Percentiles rank a stretch among this genome's conserved stretches.
phyloP scores from a whole-genome alignment of 2,888 invertebrate genomes.

The Nipponacmea schrenckii region DNA sequence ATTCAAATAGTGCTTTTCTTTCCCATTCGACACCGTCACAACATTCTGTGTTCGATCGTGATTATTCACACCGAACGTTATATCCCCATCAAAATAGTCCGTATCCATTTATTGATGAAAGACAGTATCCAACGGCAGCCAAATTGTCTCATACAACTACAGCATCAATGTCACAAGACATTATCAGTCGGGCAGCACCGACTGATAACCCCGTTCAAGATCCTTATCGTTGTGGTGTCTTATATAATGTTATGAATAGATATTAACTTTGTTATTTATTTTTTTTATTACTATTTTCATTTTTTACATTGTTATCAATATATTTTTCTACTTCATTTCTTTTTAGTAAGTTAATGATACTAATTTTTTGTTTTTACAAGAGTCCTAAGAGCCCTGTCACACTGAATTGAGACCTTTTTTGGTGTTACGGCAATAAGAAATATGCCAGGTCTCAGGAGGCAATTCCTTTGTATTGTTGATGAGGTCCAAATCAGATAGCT shows the following conservation, averaged over 20 bases:
- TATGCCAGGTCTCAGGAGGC: too few species aligned
- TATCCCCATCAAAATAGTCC: conserved; percentile 58
- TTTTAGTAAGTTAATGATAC: too few species aligned
- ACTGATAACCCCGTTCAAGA: conserved; percentile 59
- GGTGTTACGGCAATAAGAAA: too few species aligned
- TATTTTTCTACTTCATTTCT: too few species aligned
- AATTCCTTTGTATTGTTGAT: too few species aligned
- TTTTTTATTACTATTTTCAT: too few species aligned
- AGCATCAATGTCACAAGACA: conserved; percentile 52
- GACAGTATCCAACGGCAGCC: conserved; percentile 57
- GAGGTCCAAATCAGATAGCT: too few species aligned
- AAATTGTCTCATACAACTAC: conserved; percentile 45
- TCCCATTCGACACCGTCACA: conserved; percentile 57
- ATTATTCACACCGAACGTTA: conserved; percentile 57
- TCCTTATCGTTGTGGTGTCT: conserved; percentile 62
- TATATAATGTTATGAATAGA: conserved; percentile 65
- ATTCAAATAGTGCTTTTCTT: conserved; percentile 59
- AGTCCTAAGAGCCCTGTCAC: too few species aligned
- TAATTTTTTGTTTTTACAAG: too few species aligned
- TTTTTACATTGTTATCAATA: too few species aligned
- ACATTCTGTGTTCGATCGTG: conserved; percentile 58
- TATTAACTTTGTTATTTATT: conserved; percentile 37
- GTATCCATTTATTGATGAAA: conserved; percentile 62
- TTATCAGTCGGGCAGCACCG: conserved; percentile 53
- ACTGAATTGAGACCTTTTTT: too few species aligned